Percentiles rank a stretch among this genome's conserved stretches.
Conservation (phyloP, 2,797 vertebrate genomes). For the Pampus argenteus region DNA sequence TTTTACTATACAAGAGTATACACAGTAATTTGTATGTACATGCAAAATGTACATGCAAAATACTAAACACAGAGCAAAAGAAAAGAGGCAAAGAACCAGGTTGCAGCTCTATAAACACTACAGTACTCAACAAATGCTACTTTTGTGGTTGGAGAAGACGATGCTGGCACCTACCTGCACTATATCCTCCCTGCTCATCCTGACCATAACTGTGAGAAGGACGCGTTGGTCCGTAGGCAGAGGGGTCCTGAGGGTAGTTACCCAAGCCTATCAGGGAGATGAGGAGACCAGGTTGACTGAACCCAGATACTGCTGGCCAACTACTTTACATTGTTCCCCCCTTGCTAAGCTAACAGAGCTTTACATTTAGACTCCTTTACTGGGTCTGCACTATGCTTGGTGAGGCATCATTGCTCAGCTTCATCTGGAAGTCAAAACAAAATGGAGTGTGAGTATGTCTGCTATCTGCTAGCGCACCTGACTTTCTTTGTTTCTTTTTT, state of each 20-base stretch:
- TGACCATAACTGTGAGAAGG: constrained; percentile 93
- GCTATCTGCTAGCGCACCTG: constrained; percentile 45
- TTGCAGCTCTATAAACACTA: constrained; percentile 72
- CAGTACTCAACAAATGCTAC: constrained; percentile 75
- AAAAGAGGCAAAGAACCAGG: constrained; percentile 59
- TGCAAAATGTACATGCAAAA: constrained; percentile 82
- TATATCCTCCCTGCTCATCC: constrained; percentile 94
- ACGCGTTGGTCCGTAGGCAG: constrained; percentile 92
- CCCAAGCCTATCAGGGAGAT: constrained; percentile 91
- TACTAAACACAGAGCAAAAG: constrained; percentile 66
- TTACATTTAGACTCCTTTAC: constrained; percentile 49
- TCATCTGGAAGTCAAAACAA: constrained; percentile 68
- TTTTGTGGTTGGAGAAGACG: constrained; percentile 85
- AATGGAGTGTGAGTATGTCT: constrained; percentile 50
- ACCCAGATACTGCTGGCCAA: constrained; percentile 85
- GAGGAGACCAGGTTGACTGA: constrained; percentile 93
- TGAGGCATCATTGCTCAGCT: constrained; percentile 51
- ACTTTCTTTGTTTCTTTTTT: constrained; percentile 33
- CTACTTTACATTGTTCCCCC: constrained; percentile 61
- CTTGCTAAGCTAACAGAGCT: constrained; percentile 62
- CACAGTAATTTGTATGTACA: constrained; percentile 76
- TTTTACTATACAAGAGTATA: constrained; percentile 73
- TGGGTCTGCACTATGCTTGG: constrained; percentile 66
- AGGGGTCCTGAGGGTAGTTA: constrained; percentile 92
- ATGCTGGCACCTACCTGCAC: constrained; percentile 91